Base-by-base conservation (phyloP, 2,888 invertebrate species). In the Andrena chrysosceles region DNA sequence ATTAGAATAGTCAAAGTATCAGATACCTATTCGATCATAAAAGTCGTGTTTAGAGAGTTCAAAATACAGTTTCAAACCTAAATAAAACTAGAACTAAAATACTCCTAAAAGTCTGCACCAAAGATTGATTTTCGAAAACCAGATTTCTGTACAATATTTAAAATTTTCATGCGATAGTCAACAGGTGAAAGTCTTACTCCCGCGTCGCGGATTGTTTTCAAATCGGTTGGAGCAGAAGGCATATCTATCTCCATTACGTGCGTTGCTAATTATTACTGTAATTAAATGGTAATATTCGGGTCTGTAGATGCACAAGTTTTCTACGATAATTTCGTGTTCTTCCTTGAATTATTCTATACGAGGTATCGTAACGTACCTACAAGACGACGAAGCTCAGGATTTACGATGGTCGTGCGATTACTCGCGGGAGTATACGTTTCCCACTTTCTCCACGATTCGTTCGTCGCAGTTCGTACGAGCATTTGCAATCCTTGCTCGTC, bases 381-480 rank as follows among this genome's bases (percentile, higher is more conserved):
- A 56, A 56, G 23, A 77, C 35, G 60, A 56, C 56, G 26, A 20
- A n/a, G 20, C 31, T n/a, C 29, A 78, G 64, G 35, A 76, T 70
- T 74, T 77, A 74, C 69, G 66, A 70, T 49, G 35, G 20, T 63
- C 59, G 73, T 79, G 62, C 56, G 59, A 83, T 83, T 78, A 85
- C 77, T 86, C 78, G 80, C 80, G 63, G 76, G 82, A 82, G 81
- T 79, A 42, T 42, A 80, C 82, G 84, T 89, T 90, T 90, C 88
- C 90, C 89, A 90, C 90, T 90, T 90, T 90, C 90, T 90, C 90
- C 86, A 60, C 64, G 72, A 79, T 79, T 56, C 52, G 77, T 56
- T 67, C 68, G 69, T 76, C 54, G 48, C 60, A 74, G 66, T 66
- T 75, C 59, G 71, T 64, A 62, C 56, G 48, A 69, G 66, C 76